Percentiles rank a stretch among this genome's conserved stretches.
These are phyloP conservation scores for Aldabrachelys gigantea DNA, from an alignment of 2,113 vertebrate species.

Conservation along the genomic window DNA sequence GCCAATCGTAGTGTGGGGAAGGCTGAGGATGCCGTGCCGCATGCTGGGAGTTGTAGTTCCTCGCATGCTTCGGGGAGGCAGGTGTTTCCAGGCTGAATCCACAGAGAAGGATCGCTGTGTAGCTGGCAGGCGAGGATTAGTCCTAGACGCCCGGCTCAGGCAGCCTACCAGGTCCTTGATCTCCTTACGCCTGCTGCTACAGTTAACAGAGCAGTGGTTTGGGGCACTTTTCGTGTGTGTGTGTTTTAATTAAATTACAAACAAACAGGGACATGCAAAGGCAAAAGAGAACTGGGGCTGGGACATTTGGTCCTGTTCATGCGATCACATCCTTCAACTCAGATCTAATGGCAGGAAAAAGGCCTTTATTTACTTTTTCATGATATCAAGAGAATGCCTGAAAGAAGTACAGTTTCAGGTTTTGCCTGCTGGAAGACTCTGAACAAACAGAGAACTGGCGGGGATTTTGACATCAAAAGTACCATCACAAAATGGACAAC, in stretches of 20 bases:
- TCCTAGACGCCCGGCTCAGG: neutral
- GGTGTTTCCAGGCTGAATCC: neutral
- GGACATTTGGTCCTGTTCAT: neutral
- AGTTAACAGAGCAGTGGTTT: neutral
- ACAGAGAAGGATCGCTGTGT: too few species aligned
- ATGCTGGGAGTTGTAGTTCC: constrained; percentile 56
- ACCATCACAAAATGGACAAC: neutral
- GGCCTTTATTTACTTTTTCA: neutral
- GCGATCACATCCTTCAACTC: neutral
- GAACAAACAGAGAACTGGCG: neutral
- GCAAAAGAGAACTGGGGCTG: neutral
- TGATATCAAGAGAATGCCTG: neutral
- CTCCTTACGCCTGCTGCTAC: neutral
- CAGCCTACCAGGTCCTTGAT: neutral
- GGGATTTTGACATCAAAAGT: neutral
- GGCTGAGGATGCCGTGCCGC: neutral
- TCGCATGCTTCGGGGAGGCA: neutral
- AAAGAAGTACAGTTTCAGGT: neutral
- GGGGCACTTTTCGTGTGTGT: neutral
- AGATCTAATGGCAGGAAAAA: neutral
- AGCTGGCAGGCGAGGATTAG: neutral
- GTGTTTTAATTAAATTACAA: too few species aligned
- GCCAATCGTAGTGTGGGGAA: constrained; percentile 20
- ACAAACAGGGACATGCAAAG: neutral
- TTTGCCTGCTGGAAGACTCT: neutral